Base-by-base conservation (phyloP, 2,113 vertebrate species). In the Tyrannus savana region DNA sequence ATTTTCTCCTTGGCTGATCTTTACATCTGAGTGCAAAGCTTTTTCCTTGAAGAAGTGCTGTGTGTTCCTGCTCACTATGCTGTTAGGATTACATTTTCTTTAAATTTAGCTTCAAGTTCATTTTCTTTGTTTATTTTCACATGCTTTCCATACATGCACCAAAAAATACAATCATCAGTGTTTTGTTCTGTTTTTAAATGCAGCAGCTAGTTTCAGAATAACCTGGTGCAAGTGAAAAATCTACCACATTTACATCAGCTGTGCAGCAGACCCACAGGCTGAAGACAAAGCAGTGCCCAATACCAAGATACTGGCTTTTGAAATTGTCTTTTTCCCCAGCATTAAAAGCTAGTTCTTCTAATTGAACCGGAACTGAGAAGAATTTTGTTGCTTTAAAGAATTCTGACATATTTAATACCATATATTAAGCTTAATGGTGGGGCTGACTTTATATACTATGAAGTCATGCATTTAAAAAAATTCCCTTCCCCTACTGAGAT, bases 1-100 rank as follows among this genome's bases (percentile, higher is more conserved):
- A 84, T 95, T 96, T 94, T 94, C 92, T 93, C 79, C 68, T 92
- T 93, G 76, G 83, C n/a, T 93, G 92, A 77, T 90, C 73, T 79
- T 94, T 80, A 56, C 44, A 77, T 52, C 72, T 60, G 35, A 67
- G 41, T 71, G 49, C 72, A 90, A 90, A 88, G 60, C 46, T 68
- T 94, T 79, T 74, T 67, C 28, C 39, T 73, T 50, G 50, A 64
- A 73, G 69, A 87, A 89, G 49, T 35, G 78, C 7, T 37, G 7
- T 28, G 19, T 63, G 30, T 31, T 74, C 62, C 80, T 89, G 55
- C 72, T 79, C 75, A 12, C 37, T 46, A 46, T 31, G 25, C 68
- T 83, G 63, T 6, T 27, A 84, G 27, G 8, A 37, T 81, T 91
- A 76, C 41, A n/a, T 33, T 87, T 66, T 69, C 77, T 89, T 93